These are phyloP conservation scores for Phlogophora meticulosa DNA, from an alignment of 2,888 invertebrate species.

Conservation along the genomic window DNA sequence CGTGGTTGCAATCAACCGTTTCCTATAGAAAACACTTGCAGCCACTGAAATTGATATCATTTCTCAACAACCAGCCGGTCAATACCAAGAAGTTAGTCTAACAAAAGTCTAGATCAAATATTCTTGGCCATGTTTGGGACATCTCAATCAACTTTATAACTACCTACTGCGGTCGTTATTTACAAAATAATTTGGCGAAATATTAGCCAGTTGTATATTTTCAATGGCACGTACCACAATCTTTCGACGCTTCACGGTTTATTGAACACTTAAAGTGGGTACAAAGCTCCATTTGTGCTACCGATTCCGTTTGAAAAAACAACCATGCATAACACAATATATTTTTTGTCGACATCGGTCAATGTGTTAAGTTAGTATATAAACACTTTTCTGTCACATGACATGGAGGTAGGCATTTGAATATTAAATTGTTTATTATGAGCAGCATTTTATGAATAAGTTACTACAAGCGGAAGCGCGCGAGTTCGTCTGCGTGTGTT, in stretches of 20 bases:
- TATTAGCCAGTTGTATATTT: slow-evolving; percentile 26
- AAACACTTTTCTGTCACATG: slow-evolving; percentile 2
- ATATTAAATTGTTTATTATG: background rate
- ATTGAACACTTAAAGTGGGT: slow-evolving; percentile 54
- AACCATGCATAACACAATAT: slow-evolving; percentile 40
- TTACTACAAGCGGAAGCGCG: no score
- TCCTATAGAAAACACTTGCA: slow-evolving; percentile 84
- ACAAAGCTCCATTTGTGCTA: slow-evolving; percentile 60
- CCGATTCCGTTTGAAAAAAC: slow-evolving; percentile 56
- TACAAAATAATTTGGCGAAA: slow-evolving; percentile 30
- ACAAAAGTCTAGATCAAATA: slow-evolving; percentile 37
- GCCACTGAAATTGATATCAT: slow-evolving; percentile 83
- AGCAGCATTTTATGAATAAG: no score
- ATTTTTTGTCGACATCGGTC: slow-evolving; percentile 48
- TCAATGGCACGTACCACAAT: slow-evolving; percentile 45
- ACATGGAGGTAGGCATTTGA: background rate
- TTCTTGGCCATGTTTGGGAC: slow-evolving; percentile 26
- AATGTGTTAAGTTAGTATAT: slow-evolving; percentile 29
- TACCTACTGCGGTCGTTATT: slow-evolving; percentile 8
- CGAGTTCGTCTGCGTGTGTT: no score
- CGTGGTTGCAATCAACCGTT: slow-evolving; percentile 86
- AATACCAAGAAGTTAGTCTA: slow-evolving; percentile 43
- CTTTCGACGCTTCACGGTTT: slow-evolving; percentile 60
- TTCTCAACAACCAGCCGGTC: slow-evolving; percentile 76
- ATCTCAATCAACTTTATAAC: slow-evolving; percentile 24